These are phyloP conservation scores for Cyrtonyx montezumae DNA, from an alignment of 2,113 vertebrate species.

Conservation along the genomic window DNA sequence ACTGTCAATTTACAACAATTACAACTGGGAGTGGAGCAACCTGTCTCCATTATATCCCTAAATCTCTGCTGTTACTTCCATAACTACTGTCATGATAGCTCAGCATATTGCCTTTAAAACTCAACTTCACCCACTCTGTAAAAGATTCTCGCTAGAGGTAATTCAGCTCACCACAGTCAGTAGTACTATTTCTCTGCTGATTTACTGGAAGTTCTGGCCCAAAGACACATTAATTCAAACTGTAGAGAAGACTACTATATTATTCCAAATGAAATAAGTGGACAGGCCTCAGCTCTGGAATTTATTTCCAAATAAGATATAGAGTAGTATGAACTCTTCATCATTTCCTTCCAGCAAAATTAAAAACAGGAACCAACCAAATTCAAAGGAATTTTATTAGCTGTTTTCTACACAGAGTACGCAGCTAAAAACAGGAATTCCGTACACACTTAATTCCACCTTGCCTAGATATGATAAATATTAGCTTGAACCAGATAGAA, in stretches of 20 bases:
- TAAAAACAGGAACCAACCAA: background rate
- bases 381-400: background rate
- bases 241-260: background rate
- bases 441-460: background rate
- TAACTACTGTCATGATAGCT: background rate
- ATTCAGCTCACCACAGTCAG: background rate
- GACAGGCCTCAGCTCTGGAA: background rate
- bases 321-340: background rate
- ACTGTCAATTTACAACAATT: background rate
- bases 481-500: background rate
- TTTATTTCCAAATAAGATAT: conserved; percentile 17
- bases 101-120: background rate
- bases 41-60: background rate
- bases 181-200: background rate
- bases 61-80: background rate
- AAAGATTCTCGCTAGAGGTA: background rate
- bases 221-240: conserved; percentile 16
- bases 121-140: background rate
- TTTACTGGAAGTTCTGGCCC: background rate
- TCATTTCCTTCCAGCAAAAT: background rate
- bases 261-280: background rate
- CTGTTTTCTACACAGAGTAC: background rate
- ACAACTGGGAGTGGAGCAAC: background rate
- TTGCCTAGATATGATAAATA: background rate
- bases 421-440: background rate